phyloP scores from a whole-genome alignment of 2,113 vertebrate genomes.

The Pituophis catenifer region DNA sequence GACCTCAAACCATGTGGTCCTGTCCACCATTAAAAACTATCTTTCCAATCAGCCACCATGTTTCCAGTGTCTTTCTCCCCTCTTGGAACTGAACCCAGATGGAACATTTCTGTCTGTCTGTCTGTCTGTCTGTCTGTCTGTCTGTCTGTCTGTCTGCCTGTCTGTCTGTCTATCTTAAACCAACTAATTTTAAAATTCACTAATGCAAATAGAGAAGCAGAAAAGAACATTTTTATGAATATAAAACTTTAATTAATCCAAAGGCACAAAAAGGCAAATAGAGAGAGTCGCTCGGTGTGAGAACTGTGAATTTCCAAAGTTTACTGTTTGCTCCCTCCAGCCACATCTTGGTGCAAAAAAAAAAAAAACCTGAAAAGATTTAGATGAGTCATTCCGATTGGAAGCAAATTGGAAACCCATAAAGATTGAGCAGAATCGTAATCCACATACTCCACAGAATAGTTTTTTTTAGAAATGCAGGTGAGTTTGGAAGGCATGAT shows the following conservation, averaged over 20 bases:
- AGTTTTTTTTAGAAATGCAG: not conserved
- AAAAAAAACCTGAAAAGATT: not conserved
- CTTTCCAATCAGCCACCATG: no score
- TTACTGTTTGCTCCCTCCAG: no score
- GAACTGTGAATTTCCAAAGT: not conserved
- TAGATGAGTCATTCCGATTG: not conserved
- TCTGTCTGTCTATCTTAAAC: not conserved
- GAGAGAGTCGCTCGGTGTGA: not conserved
- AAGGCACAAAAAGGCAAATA: not conserved
- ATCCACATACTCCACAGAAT: not conserved
- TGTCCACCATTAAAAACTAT: no score
- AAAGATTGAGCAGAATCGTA: not conserved
- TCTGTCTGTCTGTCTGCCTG: no score
- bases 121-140: no score
- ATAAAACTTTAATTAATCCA: not conserved
- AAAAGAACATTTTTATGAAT: no score
- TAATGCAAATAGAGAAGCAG: not conserved
- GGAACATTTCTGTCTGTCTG: no score
- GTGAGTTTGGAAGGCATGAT: not conserved
- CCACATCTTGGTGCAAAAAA: not conserved
- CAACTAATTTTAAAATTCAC: not conserved
- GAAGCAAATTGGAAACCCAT: not conserved
- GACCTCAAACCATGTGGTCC: no score
- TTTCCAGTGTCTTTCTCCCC: no score
- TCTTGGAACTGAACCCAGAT: no score